Conservation (phyloP, 1,140 invertebrate genomes). For the Mylabris phalerata region DNA sequence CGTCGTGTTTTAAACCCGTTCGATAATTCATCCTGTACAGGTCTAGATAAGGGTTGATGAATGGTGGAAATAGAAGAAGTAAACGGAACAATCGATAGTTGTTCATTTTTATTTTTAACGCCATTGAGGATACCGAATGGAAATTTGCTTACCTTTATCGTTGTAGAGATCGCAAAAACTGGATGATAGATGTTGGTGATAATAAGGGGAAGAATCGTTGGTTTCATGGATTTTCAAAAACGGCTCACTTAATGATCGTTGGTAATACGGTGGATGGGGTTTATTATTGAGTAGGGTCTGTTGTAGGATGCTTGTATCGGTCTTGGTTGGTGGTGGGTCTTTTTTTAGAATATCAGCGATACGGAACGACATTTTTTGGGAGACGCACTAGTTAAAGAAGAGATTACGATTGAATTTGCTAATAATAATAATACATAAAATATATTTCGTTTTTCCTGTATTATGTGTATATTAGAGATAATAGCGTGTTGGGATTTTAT, state of each 20-base stretch:
- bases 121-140: not conserved
- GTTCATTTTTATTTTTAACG: not conserved
- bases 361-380: conserved; percentile 21
- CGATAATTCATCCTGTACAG: too few relatives aligned
- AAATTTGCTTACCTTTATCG: not conserved
- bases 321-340: conserved; percentile 4
- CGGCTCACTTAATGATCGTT: conserved; percentile 10
- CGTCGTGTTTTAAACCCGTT: too few relatives aligned
- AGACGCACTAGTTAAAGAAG: too few relatives aligned
- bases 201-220: too few relatives aligned
- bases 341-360: conserved; percentile 27
- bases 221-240: not conserved
- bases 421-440: too few relatives aligned
- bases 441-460: not conserved
- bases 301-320: conserved; percentile 18
- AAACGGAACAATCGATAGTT: not conserved
- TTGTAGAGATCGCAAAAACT: conserved; percentile 1
- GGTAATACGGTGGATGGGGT: conserved; percentile 10
- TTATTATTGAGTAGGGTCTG: conserved; percentile 18
- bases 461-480: conserved; percentile 16
- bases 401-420: too few relatives aligned
- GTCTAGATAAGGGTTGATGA: too few relatives aligned
- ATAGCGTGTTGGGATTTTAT: conserved; percentile 16
- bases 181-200: not conserved
- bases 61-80: not conserved